A percentile compares a stretch with the other conserved stretches of the same genome.
Conservation (phyloP, 1,140 invertebrate species). For the Sinella curviseta region DNA sequence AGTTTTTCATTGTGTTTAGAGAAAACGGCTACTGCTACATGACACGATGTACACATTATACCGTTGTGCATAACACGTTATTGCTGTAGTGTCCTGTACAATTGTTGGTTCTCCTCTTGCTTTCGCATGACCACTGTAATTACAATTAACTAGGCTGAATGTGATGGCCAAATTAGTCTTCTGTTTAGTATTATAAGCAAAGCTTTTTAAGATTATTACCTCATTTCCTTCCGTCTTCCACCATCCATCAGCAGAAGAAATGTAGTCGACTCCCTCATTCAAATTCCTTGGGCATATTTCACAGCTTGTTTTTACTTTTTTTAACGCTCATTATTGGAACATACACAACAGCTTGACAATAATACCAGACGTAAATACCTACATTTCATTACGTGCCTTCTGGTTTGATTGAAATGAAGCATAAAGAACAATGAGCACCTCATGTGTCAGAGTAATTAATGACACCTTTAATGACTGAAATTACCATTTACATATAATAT, state of each 20-base stretch:
- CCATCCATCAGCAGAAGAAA: background rate
- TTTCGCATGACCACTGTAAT: background rate
- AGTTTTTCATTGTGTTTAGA: no score
- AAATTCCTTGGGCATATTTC: background rate
- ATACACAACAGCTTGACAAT: no score
- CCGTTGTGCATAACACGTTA: no score
- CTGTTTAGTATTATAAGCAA: background rate
- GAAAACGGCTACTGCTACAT: background rate
- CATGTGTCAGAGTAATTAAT: background rate
- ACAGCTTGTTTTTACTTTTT: background rate
- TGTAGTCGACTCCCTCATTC: background rate
- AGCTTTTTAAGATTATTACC: background rate
- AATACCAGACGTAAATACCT: no score
- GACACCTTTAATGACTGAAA: background rate
- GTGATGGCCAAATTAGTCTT: background rate
- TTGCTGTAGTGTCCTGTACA: no score
- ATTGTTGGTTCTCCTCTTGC: no score
- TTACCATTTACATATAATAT: no score
- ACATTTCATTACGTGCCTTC: no score
- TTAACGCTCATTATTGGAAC: no score
- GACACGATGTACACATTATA: background rate
- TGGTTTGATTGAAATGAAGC: background rate
- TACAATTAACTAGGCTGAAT: background rate
- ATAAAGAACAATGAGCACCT: background rate
- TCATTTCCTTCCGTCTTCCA: background rate